Percentiles rank a stretch among this genome's conserved stretches.
Evolutionary conservation across 2,797 vertebrate species (phyloP).

Genomic region (Sarcophilus harrisii): DNA sequence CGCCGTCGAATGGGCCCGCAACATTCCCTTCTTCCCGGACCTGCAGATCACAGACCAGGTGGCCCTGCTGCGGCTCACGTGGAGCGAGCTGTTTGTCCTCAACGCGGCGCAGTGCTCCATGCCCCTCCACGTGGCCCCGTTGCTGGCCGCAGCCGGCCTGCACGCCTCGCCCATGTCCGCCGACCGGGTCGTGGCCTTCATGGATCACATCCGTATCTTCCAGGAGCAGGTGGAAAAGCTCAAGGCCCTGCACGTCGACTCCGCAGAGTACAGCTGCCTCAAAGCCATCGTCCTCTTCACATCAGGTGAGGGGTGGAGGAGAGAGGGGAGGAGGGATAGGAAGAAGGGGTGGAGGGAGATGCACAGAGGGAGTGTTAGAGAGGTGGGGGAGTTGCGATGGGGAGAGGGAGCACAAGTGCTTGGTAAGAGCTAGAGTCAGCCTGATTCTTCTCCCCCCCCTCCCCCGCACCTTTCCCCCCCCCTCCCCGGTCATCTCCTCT

Average conservation of each 20-base stretch:
- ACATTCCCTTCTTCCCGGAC: constrained; percentile 99
- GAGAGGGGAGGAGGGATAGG: constrained; percentile 18
- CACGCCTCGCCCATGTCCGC: constrained; percentile 99
- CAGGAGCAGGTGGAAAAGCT: constrained; percentile 99
- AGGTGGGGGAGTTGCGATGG: constrained; percentile 33
- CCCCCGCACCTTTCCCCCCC: neutral
- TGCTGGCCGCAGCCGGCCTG: constrained; percentile 97
- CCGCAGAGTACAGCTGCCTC: constrained; percentile 98
- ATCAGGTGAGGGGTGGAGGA: constrained; percentile 90
- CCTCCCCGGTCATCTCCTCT: neutral
- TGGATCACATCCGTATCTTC: constrained; percentile 99
- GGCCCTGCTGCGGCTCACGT: constrained; percentile 97
- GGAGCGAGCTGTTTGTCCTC: constrained; percentile 99
- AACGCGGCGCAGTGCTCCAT: constrained; percentile 99
- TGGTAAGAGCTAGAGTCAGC: neutral
- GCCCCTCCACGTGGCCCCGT: constrained; percentile 98
- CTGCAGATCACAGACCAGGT: constrained; percentile 99
- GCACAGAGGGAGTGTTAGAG: neutral
- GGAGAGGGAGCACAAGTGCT: constrained; percentile 5
- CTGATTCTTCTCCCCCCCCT: neutral
- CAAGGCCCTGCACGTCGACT: constrained; percentile 98
- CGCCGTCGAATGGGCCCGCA: constrained; percentile 99
- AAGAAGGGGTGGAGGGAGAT: neutral
- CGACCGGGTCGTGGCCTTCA: constrained; percentile 99
- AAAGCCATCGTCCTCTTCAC: constrained; percentile 99